Evolutionary conservation across 2,888 invertebrate species (phyloP).

Genomic region (Patella pellucida): DNA sequence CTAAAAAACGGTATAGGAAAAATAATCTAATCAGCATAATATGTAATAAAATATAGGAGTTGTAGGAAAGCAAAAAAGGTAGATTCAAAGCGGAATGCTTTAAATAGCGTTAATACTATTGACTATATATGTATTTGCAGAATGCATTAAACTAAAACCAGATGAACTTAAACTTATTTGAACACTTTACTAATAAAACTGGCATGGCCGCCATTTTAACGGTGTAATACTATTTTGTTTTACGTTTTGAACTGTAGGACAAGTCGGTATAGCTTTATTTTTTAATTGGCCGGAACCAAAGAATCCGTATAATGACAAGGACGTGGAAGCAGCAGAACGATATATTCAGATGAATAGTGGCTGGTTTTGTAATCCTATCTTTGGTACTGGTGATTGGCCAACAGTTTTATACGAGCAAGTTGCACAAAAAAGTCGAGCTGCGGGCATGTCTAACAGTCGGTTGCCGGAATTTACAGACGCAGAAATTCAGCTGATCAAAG

Average conservation of each 20-base stretch:
- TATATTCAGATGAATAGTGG: conserved; percentile 55
- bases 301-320: conserved; percentile 47
- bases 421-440: conserved; percentile 46
- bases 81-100: too few species aligned
- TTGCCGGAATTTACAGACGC: conserved; percentile 63
- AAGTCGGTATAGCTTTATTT: conserved; percentile 56
- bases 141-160: too few species aligned
- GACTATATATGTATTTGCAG: too few species aligned
- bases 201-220: too few species aligned
- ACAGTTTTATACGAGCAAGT: conserved; percentile 49
- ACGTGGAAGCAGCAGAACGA: conserved; percentile 54
- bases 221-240: neutral
- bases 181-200: too few species aligned
- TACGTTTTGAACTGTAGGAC: conserved; percentile 37
- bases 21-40: too few species aligned
- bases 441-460: conserved; percentile 50
- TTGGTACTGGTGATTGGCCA: conserved; percentile 74
- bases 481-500: conserved; percentile 59
- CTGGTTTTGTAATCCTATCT: conserved; percentile 64
- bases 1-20: too few species aligned
- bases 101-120: too few species aligned
- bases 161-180: too few species aligned
- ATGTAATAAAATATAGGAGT: too few species aligned
- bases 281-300: conserved; percentile 54
- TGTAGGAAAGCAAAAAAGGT: too few species aligned